Evolutionary conservation across 2,797 vertebrate species (phyloP), one percentile per base, ranked within the genome.

Genomic region (Notamacropus eugenii): DNA sequence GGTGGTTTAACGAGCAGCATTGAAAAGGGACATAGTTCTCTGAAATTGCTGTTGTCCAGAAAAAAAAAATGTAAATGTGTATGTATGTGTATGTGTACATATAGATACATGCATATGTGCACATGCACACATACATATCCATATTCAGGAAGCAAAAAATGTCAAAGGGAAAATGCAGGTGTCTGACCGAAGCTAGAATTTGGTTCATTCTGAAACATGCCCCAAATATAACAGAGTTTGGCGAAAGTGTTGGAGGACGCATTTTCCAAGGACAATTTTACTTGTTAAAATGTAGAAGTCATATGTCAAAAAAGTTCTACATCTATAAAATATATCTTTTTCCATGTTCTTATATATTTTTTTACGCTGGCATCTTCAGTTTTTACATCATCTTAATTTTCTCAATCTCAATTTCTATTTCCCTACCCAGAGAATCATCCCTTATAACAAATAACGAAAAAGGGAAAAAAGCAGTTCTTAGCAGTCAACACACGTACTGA

Each of bases 121-220:
- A 50, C 24, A 90, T 19, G 16, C 12, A 50, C 8, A 87, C 40
- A 87, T 28, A 46, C 74, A 34, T 91, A 87, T 82, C 56, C 93
- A 55, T 82, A 92, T 67, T 58, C 93, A 93, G 93, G 95, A 96
- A 92, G 93, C 12, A 29, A 5, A 34, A 24, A 34, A 87, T 90
- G 96, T 97, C 92, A 96, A 55, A 54, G 6, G 54, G 54, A 95
- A 95, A 90, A 87, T 16, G 54, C 74, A 98, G 82, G 92, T 93
- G 34, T 50, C 19, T 93, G 93, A 91, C 3, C 94, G 93, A 87
- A 93, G 95, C 93, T 95, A 93, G 93, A 97, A 56, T 87, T 54
- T 93, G 54, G 91, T 96, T 97, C 97, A 96, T 97, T 96, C 96
- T 97, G 92, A 59, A 95, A 92, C 92, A 97, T 96, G 97, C 94